phyloP scores from a whole-genome alignment of 2,888 invertebrate genomes.

The Drosophila ustulata region DNA sequence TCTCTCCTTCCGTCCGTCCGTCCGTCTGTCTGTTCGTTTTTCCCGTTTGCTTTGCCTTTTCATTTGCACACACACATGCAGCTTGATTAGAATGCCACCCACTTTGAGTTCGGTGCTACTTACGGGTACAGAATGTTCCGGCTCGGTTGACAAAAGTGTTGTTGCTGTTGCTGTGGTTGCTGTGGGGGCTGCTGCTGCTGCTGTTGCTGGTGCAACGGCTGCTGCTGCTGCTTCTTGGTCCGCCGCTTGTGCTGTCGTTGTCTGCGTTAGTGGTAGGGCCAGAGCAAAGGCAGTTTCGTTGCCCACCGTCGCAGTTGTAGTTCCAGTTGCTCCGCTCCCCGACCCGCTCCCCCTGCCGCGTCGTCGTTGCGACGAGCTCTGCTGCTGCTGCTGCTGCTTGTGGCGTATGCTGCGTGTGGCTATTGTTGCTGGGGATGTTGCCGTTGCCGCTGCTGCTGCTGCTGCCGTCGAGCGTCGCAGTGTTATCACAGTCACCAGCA shows the following conservation, averaged over 20 bases:
- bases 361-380: conserved; percentile 66
- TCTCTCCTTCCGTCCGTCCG: neutral
- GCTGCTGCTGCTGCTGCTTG: conserved; percentile 40
- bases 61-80: conserved; percentile 10
- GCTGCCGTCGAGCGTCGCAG: conserved; percentile 68
- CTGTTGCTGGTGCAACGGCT: conserved; percentile 65
- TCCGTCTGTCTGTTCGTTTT: neutral
- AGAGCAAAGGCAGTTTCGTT: conserved; percentile 80
- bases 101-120: conserved; percentile 63
- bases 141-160: conserved; percentile 85
- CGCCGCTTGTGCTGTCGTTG: conserved; percentile 64
- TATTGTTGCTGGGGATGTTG: conserved; percentile 24
- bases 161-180: conserved; percentile 65
- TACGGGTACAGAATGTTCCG: conserved; percentile 86
- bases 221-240: conserved; percentile 38
- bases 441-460: conserved; percentile 59
- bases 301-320: conserved; percentile 14
- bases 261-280: conserved; percentile 84
- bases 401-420: conserved; percentile 50
- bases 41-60: conserved; percentile 13
- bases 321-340: conserved; percentile 47
- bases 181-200: conserved; percentile 65
- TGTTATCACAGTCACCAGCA: conserved; percentile 80
- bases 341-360: conserved; percentile 34
- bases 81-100: conserved; percentile 3